Percentiles rank a stretch among this genome's conserved stretches.
Conservation (phyloP, 1,140 invertebrate species). For the Odontomachus brunneus region DNA sequence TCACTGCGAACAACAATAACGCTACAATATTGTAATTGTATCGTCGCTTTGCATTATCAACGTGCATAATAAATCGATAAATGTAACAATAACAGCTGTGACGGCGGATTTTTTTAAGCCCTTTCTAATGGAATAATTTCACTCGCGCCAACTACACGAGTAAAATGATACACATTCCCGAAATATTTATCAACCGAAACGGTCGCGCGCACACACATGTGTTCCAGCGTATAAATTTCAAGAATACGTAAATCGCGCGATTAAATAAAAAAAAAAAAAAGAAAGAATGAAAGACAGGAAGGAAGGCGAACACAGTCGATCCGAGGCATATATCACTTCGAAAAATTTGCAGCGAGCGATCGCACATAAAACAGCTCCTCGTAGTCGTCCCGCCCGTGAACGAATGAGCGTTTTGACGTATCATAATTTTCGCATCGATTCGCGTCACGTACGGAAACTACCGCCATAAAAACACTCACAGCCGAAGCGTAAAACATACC, state of each 20-base stretch:
- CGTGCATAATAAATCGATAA: neutral
- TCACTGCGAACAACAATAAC: too few relatives aligned
- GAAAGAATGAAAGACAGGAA: too few relatives aligned
- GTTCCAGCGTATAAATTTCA: too few relatives aligned
- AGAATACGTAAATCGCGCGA: too few relatives aligned
- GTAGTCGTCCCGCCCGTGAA: neutral
- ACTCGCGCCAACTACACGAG: too few relatives aligned
- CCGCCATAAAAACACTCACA: conserved; percentile 23
- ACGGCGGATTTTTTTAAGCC: neutral
- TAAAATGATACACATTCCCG: too few relatives aligned
- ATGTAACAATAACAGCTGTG: neutral
- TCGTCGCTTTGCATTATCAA: neutral
- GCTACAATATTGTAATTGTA: too few relatives aligned
- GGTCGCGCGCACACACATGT: too few relatives aligned
- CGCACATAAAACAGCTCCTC: neutral
- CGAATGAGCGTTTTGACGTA: conserved; percentile 8
- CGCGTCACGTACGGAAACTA: conserved; percentile 19
- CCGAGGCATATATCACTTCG: neutral
- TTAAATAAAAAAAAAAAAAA: too few relatives aligned
- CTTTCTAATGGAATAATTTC: neutral
- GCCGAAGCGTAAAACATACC: conserved; percentile 42
- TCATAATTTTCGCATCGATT: conserved; percentile 30
- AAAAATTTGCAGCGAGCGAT: neutral
- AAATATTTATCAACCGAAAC: too few relatives aligned
- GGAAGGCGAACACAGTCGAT: neutral